Base-by-base conservation (phyloP, 1,140 invertebrate species). In the Conus ventricosus region DNA sequence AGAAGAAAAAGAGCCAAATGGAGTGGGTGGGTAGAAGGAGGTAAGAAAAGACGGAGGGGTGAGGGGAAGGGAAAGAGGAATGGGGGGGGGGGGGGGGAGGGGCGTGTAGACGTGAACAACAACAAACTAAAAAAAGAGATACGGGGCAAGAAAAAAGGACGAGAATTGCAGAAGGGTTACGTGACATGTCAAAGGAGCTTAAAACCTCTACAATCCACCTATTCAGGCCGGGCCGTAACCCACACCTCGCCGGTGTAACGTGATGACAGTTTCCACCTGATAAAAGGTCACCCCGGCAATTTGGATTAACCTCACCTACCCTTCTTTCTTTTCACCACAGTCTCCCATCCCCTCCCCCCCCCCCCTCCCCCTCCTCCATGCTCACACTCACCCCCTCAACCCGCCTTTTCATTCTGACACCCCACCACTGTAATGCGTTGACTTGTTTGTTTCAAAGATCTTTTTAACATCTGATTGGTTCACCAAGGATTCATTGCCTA, bases 91-190 rank as follows among this genome's bases (percentile, higher is more conserved):
- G 39, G 39, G 60, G 17, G 11, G 1, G 60, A 4, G 4, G 60
- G 17, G 10, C 10, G 17, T 63, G 60, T 20, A 71, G 67, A 20
- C 6, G 13, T 23, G 15, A 71, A 71, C 6, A 71, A 71, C 6
- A 23, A 71, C 15, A n/a, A 23, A 71, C 15, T 11, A 71, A 23
- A 71, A 20, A 71, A 23, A 71, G 67, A 71, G 67, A 71, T 71
- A 20, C 11, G 67, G 20, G 13, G 67, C 11, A 71, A 13, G 67
- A 71, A 63, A 20, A 63, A 11, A 20, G 17, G 67, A 71, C 67
- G 67, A n/a, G 67, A 71, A 71, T n/a, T 71, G 67, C 67, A 71
- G 67, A 71, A 71, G 67, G 67, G 67, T 71, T 71, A 71, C 67
- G 67, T 71, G 67, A 71, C 67, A 71, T 71, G 67, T 23, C 67